phyloP scores from a whole-genome alignment of 2,797 vertebrate genomes.

The Myotis daubentonii region DNA sequence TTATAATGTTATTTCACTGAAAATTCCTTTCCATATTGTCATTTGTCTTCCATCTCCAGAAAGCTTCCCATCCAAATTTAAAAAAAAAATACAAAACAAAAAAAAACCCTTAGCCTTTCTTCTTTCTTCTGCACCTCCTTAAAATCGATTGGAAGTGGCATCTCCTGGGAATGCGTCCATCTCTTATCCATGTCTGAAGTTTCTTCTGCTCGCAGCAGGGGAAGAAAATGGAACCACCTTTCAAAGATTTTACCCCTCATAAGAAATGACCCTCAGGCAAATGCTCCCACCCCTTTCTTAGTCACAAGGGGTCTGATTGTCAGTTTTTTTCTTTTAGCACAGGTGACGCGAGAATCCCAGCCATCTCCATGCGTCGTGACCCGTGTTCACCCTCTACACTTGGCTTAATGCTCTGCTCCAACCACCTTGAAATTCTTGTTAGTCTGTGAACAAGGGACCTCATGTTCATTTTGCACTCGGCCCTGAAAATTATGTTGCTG shows the following conservation, averaged over 20 bases:
- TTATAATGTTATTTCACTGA: constrained; percentile 75
- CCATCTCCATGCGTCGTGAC: background rate
- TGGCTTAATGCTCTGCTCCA: background rate
- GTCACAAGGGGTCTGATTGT: background rate
- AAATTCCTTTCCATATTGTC: constrained; percentile 73
- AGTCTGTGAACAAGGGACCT: background rate
- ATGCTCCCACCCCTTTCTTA: background rate
- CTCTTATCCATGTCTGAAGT: constrained; percentile 41
- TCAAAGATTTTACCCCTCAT: background rate
- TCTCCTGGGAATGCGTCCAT: constrained; percentile 74
- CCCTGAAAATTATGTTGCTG: background rate
- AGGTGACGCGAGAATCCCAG: background rate
- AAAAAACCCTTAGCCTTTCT: constrained; percentile 5
- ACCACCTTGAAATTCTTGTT: background rate
- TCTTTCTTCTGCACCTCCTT: constrained; percentile 69
- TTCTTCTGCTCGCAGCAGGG: constrained; percentile 23
- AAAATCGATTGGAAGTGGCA: constrained; percentile 74
- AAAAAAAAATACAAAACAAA: background rate
- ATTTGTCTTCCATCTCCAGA: constrained; percentile 76
- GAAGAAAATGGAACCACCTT: constrained; percentile 42
- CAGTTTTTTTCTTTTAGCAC: constrained; percentile 33
- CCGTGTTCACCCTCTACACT: background rate
- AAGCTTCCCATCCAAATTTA: constrained; percentile 67
- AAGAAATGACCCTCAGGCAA: constrained; percentile 15
- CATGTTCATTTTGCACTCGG: background rate